phyloP scores from a whole-genome alignment of 2,888 invertebrate species.

The Stratiomys singularior region DNA sequence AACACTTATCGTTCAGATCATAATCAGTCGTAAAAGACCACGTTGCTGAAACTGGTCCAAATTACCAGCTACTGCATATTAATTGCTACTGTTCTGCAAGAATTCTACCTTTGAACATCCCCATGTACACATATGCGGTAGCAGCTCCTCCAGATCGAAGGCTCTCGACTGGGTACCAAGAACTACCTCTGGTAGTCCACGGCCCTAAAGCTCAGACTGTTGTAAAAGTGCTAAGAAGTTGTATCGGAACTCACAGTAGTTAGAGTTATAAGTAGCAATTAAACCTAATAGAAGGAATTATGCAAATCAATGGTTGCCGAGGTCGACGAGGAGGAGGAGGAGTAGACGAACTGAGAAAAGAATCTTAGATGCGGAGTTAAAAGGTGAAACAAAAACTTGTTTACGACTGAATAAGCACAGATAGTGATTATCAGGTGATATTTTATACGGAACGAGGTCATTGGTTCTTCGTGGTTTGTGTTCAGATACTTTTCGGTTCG shows the following conservation, averaged over 20 bases:
- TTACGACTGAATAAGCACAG: background rate
- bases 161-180: background rate
- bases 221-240: background rate
- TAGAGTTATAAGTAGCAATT: conserved; percentile 1
- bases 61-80: background rate
- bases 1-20: background rate
- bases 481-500: too few species aligned
- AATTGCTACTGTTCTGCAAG: background rate
- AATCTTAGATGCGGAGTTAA: too few species aligned
- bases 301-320: background rate
- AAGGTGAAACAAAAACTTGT: background rate
- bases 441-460: background rate
- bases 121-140: background rate
- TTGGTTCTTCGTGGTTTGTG: background rate
- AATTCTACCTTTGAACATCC: background rate
- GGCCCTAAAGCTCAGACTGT: background rate
- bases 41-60: conserved; percentile 8
- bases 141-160: background rate
- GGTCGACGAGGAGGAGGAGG: background rate
- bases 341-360: background rate
- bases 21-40: background rate
- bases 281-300: conserved; percentile 1
- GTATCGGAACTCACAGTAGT: background rate
- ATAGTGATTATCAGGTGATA: conserved; percentile 5
- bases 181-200: background rate